These are phyloP conservation scores for Trialeurodes vaporariorum DNA, from an alignment of 1,140 invertebrate genomes.

Conservation along the genomic window DNA sequence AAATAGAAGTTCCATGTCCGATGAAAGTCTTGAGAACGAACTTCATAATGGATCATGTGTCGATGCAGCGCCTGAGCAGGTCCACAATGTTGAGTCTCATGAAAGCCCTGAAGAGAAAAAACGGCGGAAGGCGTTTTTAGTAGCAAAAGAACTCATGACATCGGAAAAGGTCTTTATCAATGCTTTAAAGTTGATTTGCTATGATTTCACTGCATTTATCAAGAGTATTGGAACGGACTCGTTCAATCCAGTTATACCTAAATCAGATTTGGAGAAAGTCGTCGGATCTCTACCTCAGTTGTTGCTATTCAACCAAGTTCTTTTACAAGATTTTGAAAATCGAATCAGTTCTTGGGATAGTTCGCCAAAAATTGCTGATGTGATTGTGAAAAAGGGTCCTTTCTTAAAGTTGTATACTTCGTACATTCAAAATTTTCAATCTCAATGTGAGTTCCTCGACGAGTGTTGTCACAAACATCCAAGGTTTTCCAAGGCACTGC, in stretches of 20 bases:
- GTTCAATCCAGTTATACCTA: slow-evolving; percentile 37
- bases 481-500: slow-evolving; percentile 45
- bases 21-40: slow-evolving; percentile 11
- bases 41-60: slow-evolving; percentile 10
- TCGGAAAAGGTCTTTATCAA: slow-evolving; percentile 60
- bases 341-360: slow-evolving; percentile 48
- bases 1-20: slow-evolving; percentile 16
- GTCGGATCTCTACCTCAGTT: slow-evolving; percentile 46
- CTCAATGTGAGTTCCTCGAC: slow-evolving; percentile 46
- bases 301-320: slow-evolving; percentile 48
- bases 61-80: slow-evolving; percentile 9
- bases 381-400: slow-evolving; percentile 61
- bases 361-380: slow-evolving; percentile 51
- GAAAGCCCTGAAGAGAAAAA: slow-evolving; percentile 27
- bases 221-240: slow-evolving; percentile 36
- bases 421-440: slow-evolving; percentile 59
- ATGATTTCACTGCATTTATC: slow-evolving; percentile 47
- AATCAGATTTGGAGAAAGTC: slow-evolving; percentile 43
- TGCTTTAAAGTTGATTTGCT: slow-evolving; percentile 52
- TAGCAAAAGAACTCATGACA: slow-evolving; percentile 53
- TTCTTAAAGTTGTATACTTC: slow-evolving; percentile 61
- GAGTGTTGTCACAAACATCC: slow-evolving; percentile 47
- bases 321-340: slow-evolving; percentile 49
- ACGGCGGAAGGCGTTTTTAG: slow-evolving; percentile 39
- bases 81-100: slow-evolving; percentile 16